Conservation (phyloP, 1,140 invertebrate species). For the Zaprionus davidi region DNA sequence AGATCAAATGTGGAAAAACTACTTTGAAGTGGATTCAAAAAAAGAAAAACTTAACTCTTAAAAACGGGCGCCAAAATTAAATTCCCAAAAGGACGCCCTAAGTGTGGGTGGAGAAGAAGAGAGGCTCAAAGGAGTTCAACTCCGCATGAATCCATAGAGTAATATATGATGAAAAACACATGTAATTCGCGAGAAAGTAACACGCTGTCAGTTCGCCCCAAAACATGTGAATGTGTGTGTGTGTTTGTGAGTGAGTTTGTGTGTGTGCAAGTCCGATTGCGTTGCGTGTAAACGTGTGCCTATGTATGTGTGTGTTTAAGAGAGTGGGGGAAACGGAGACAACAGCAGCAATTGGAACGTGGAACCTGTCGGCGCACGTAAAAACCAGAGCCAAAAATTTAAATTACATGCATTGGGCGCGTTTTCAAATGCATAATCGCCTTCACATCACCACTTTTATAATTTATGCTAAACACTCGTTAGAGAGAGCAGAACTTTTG, state of each 20-base stretch:
- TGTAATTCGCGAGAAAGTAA: conserved; percentile 82
- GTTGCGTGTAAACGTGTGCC: conserved; percentile 39
- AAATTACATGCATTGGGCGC: conserved; percentile 75
- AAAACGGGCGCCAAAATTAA: conserved; percentile 60
- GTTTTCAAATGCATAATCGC: conserved; percentile 78
- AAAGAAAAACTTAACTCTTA: conserved; percentile 41
- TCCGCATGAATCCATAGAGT: conserved; percentile 16
- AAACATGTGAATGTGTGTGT: conserved; percentile 52
- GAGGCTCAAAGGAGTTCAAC: conserved; percentile 6
- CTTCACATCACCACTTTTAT: conserved; percentile 54
- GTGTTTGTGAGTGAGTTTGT: conserved; percentile 32
- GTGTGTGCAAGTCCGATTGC: conserved; percentile 35
- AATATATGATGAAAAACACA: conserved; percentile 68
- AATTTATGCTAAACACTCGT: conserved; percentile 67
- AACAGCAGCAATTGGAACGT: conserved; percentile 49
- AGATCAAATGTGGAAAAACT: conserved; percentile 69
- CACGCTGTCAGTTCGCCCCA: conserved; percentile 75
- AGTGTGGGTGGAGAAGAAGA: background rate
- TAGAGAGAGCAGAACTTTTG: conserved; percentile 50
- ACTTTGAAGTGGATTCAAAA: conserved; percentile 63
- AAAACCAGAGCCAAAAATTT: conserved; percentile 69
- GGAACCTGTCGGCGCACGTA: conserved; percentile 71
- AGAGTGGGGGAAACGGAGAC: conserved; percentile 36
- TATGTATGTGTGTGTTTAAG: conserved; percentile 39
- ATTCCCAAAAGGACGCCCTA: conserved; percentile 21